A percentile compares a stretch with the other conserved stretches of the same genome.
These are phyloP conservation scores for Diacarnus erythraeanus DNA, from an alignment of 37 sponge, comb jelly and placozoan genomes.

Conservation along the genomic window DNA sequence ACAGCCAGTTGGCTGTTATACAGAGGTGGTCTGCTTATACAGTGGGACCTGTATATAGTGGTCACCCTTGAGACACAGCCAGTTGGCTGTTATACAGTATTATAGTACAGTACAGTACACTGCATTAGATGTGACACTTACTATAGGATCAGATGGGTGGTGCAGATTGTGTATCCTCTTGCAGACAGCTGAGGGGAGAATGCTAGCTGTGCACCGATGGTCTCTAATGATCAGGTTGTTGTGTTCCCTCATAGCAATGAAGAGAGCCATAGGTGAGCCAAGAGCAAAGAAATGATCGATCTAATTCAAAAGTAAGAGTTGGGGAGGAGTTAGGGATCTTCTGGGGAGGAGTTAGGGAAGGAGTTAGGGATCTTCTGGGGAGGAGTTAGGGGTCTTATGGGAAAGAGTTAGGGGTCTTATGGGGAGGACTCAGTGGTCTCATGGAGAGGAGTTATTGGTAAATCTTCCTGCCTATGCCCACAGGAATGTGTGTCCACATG, in stretches of 20 bases:
- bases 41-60: too few relatives aligned
- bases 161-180: conserved; percentile 85
- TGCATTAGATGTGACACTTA: too few relatives aligned
- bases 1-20: too few relatives aligned
- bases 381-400: neutral
- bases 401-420: too few relatives aligned
- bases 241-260: conserved; percentile 76
- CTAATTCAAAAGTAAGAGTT: conserved; percentile 7
- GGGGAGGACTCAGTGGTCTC: too few relatives aligned
- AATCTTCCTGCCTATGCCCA: too few relatives aligned
- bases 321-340: neutral
- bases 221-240: conserved; percentile 41
- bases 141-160: conserved; percentile 90
- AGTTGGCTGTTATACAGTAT: too few relatives aligned
- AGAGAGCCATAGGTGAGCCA: conserved; percentile 86
- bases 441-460: too few relatives aligned
- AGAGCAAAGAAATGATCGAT: conserved; percentile 89
- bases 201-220: conserved; percentile 39
- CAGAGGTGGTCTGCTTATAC: too few relatives aligned
- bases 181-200: conserved; percentile 80
- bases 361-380: neutral
- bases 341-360: neutral
- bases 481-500: too few relatives aligned
- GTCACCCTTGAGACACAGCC: too few relatives aligned
- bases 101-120: too few relatives aligned